Base-by-base conservation (phyloP, 92 coral and sea anemone species). In the Phymanthus crucifer region DNA sequence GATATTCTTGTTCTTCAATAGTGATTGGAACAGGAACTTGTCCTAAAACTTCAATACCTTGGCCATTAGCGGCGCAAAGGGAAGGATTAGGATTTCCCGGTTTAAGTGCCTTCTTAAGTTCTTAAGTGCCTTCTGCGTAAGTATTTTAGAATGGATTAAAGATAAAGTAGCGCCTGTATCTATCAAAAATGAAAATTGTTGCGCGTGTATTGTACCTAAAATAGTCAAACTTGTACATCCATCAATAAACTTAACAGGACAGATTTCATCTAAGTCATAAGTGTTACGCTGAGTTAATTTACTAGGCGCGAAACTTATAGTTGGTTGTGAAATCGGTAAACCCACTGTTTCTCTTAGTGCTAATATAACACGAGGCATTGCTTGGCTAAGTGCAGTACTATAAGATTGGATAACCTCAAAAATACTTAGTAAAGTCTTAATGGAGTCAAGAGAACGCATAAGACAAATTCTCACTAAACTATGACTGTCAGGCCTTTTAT, bases 131-230 rank as follows among this genome's bases (percentile, higher is more conserved):
- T n/a, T n/a, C n/a, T n/a, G n/a, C n/a, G n/a, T n/a, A n/a, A 73
- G 32, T 47, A 46, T 0, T 27, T 23, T 45, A 1, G 7, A 12
- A 24, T 46, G 12, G 6, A 43, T 73, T 7, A 73, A 27, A 5
- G 78, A 73, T 14, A 73, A 73, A 1, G 37, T 45, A 29, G 78
- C 78, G 31, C 78, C 78, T 2, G 78, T 73, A 46, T 73, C 78
- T 38, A 73, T 29, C 64, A 73, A 46, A 73, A 43, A 73, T 14
- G 78, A 45, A 73, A 21, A 73, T 19, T 6, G 5, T 0, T 40
- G 32, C 6, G 65, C 78, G 34, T 40, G 47, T 45, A 73, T 73
- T 11, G 3, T 3, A 45, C 61, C 78, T 18, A 16, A 19, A 9
- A 73, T 27, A 2, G 17, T 1, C 27, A 34, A 46, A 73, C 61